These are phyloP conservation scores for Ciconia maguari DNA, from an alignment of 2,113 vertebrate genomes.

Conservation along the genomic window DNA sequence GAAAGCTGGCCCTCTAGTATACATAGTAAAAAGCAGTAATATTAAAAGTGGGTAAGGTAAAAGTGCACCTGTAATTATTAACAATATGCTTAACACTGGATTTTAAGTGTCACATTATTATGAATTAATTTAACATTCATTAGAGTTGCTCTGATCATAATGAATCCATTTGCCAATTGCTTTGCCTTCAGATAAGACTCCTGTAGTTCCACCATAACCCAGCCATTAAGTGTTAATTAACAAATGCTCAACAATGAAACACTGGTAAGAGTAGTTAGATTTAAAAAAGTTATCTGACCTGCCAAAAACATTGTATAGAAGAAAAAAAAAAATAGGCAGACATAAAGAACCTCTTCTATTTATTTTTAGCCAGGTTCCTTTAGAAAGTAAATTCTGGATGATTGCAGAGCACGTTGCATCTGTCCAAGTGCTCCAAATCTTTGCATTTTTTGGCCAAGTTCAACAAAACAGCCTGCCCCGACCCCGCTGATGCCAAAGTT, in stretches of 20 bases:
- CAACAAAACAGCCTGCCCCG: background rate
- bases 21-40: background rate
- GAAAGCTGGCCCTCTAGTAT: background rate
- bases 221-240: conserved; percentile 50
- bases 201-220: background rate
- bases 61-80: conserved; percentile 27
- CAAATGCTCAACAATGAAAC: conserved; percentile 1
- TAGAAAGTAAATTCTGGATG: background rate
- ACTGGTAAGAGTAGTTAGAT: background rate
- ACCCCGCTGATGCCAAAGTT: background rate
- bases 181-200: conserved; percentile 41
- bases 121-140: conserved; percentile 58
- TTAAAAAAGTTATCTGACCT: background rate
- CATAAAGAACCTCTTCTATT: background rate
- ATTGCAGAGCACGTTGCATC: background rate
- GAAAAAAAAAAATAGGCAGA: background rate
- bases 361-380: background rate
- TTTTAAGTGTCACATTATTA: conserved; percentile 38
- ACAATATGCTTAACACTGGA: conserved; percentile 16
- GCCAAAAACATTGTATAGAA: background rate
- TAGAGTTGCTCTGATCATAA: conserved; percentile 38
- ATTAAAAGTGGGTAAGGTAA: background rate
- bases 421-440: background rate
- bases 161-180: conserved; percentile 15
- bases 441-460: background rate